Evolutionary conservation across 2,797 vertebrate genomes (phyloP), one percentile per base, ranked within the genome.

Genomic region (Gastrophryne carolinensis): DNA sequence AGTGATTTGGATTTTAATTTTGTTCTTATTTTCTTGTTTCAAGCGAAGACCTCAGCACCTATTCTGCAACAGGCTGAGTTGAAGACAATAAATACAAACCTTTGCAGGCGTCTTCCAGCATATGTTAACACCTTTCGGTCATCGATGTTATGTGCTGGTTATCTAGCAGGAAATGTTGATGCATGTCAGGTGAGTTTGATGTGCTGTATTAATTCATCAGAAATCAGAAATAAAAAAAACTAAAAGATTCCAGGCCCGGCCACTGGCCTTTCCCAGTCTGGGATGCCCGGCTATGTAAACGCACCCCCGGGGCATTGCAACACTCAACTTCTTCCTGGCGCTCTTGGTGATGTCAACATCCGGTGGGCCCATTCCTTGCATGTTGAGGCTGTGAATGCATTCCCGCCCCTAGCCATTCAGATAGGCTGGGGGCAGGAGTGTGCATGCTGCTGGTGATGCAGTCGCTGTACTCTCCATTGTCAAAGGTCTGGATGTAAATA

Each of bases 91-190:
- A 52, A 19, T 39, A 29, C 23, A 8, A n/a, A 1, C 6, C 7
- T 19, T 58, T 78, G 75, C 52, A 58, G 68, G 9, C 65, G 61
- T 41, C n/a, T 13, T 15, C 27, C 47, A 37, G 32, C 72, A 39
- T 78, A 78, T 66, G 68, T 23, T 15, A 7, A 27, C 21, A 1
- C 30, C 23, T 65, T 78, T 50, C 13, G 6, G 17, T 53, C 67
- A 7, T 78, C 75, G 2, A 78, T 78, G 75, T 65, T 78, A 37
- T 78, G 75, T 78, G 75, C 75, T 37, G 75, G 75, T 23, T 78
- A 78, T 32, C 11, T 32, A 9, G 15, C 13, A 4, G 75, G 75
- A 30, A 23, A 47, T 5, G 32, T 72, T 30, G 75, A 78, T 24
- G 64, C 75, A 32, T 78, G 75, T 41, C 75, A 78, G 75, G 75